Conservation (phyloP, 2,113 vertebrate genomes). For the Hyperopisus bebe region DNA sequence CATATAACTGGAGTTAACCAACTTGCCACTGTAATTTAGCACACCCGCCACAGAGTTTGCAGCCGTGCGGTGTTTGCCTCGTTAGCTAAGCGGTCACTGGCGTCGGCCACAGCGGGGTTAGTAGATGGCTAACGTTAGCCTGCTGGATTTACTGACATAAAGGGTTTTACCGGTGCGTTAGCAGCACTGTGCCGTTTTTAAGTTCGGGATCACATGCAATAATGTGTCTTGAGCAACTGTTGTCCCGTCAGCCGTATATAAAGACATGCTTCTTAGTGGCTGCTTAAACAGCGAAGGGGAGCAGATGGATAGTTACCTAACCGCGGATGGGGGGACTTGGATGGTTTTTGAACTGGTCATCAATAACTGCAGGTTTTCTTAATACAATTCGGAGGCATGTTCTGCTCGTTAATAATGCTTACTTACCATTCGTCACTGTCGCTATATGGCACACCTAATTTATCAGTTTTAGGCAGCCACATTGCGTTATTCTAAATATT, state of each 20-base stretch:
- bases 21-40: neutral
- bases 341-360: neutral
- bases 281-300: neutral
- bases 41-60: neutral
- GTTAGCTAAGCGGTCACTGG: neutral
- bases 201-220: neutral
- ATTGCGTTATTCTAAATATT: neutral
- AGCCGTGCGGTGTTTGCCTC: neutral
- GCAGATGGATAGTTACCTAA: neutral
- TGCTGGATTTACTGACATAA: neutral
- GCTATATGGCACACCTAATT: neutral
- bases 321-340: neutral
- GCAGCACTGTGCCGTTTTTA: neutral
- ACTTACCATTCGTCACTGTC: neutral
- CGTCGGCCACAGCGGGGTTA: neutral
- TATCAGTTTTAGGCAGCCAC: neutral
- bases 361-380: neutral
- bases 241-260: neutral
- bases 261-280: neutral
- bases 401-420: neutral
- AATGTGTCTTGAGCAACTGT: neutral
- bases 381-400: neutral
- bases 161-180: neutral
- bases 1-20: neutral
- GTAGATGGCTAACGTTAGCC: neutral